Base-by-base conservation (phyloP, 1,140 invertebrate species). In the Drosophila rufa region DNA sequence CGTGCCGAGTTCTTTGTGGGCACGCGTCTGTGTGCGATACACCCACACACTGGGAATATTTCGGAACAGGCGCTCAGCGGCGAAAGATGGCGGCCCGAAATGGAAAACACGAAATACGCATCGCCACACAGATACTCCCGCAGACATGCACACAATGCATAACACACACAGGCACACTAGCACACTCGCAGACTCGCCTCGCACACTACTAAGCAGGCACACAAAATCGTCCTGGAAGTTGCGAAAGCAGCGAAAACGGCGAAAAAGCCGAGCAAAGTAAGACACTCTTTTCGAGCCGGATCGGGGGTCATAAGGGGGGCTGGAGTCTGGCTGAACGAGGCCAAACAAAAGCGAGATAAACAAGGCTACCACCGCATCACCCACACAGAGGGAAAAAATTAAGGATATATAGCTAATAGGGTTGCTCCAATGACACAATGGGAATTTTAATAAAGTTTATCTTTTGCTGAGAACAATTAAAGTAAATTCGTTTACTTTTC, bases 21-120 rank as follows among this genome's bases (percentile, higher is more conserved):
- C 46, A 51, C 38, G 53, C 45, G 14, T 87, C 25, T 47, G 59
- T 87, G 84, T 71, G 53, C 38, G 85, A 78, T 86, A 90, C 85
- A 89, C 85, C 85, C 85, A 89, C 85, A 89, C 85, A 82, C 62
- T 38, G 48, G 33, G 56, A 69, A 85, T 61, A 85, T 70, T 91
- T 81, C n/a, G 51, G 70, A 89, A 79, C 81, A 89, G 85, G 85
- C 79, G 85, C 66, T 25, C 81, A 89, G 81, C 80, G 60, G 43
- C 55, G 46, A 60, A 25, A 58, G 36, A 42, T 64, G 75, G 78
- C 42, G 36, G 38, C 36, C 50, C 33, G 19, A 38, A 56, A 40
- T 36, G 36, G 51, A 38, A 56, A 47, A 57, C 36, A 48, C 46
- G 55, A 51, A 68, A 70, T 55, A 87, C 81, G 85, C 81, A 81